Base-by-base conservation (phyloP, 2,797 vertebrate species). In the Semotilus atromaculatus region DNA sequence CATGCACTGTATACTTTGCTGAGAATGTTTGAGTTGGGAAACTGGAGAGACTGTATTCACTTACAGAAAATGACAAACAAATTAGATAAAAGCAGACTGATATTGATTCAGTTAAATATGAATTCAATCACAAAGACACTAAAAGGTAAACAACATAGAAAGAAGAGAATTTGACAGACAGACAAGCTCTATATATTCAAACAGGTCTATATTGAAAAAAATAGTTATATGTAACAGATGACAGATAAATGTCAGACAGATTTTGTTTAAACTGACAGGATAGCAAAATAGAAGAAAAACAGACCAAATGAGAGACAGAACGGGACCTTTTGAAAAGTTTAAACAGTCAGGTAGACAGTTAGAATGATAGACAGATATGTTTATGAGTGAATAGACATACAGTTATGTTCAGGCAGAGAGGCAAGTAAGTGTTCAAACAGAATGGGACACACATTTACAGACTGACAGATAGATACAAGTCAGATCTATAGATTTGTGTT, bases 71-170 rank as follows among this genome's bases (percentile, higher is more conserved):
- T 13, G 8, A 53, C 26, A 66, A 26, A 7, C 6, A 48, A 66
- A 80, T 77, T 40, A 77, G n/a, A 60, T 77, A 19, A 48, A 77
- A 48, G 58, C 60, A 31, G 58, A 10, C 18, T 8, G 19, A 53
- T 68, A 68, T 68, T 21, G 79, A 71, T 81, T 81, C 66, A 40
- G 16, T 58, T 70, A 53, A 53, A 51, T 80, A 36, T 26, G 7
- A 23, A 68, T 11, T 68, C 7, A 68, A 53, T 38, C 29, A 53
- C 43, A 51, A 51, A 53, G 43, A 55, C 62, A 38, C 3, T 70
- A 19, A 55, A 18, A 18, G 6, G 53, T 60, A 77, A 77, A 77
- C 58, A 78, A 7, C 5, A 45, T 45, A 23, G 31, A 71, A 81
- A 81, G 48, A 31, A 4, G 67, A 43, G 5, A 21, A 53, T 26